Base-by-base conservation (phyloP, 2,888 invertebrate genomes). In the Koerneria pararmatus region DNA sequence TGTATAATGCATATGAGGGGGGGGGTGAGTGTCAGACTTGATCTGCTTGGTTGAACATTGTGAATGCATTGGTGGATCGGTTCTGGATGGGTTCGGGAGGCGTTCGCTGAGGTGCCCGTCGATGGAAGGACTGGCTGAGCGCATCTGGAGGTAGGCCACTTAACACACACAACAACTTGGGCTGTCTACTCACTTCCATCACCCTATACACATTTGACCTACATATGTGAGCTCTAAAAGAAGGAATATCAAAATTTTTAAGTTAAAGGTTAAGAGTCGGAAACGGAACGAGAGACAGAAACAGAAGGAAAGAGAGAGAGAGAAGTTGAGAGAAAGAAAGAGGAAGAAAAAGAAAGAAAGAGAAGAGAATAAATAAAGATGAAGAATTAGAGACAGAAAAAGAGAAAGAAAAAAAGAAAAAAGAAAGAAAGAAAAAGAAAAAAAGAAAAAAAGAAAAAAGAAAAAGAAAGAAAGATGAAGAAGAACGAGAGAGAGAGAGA, bases 21-120 rank as follows among this genome's bases (percentile, higher is more conserved):
- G n/a, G n/a, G n/a, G n/a, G n/a, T n/a, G n/a, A n/a, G n/a, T n/a
- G n/a, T 69, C 61, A 73, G 31, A 73, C 73, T 69, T 73, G 67
- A 60, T 73, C 73, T 32, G 71, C 66, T 22, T 68, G 69, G 63
- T 69, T 71, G 66, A 73, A 70, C 60, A 73, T 67, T 51, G 71
- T 71, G 65, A 73, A 73, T 37, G 72, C 27, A 32, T 34, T 51
- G 11, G 64, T 34, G 0, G 64, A 6, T 29, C 64, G 64, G 6
- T 54, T 37, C 1, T 54, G 56, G 56, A 56, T 22, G 8, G 64
- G 32, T 24, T n/a, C 53, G 8, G 22, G 11, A 6, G 53, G 22
- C 22, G 22, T 6, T 15, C 53, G 53, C 5, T 29, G 37, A 11
- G 46, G 31, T 35, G 41, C 6, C 35, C 37, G 6, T 53, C 51